Base-by-base conservation (phyloP, 2,113 vertebrate species). In the Hypanus sabinus region DNA sequence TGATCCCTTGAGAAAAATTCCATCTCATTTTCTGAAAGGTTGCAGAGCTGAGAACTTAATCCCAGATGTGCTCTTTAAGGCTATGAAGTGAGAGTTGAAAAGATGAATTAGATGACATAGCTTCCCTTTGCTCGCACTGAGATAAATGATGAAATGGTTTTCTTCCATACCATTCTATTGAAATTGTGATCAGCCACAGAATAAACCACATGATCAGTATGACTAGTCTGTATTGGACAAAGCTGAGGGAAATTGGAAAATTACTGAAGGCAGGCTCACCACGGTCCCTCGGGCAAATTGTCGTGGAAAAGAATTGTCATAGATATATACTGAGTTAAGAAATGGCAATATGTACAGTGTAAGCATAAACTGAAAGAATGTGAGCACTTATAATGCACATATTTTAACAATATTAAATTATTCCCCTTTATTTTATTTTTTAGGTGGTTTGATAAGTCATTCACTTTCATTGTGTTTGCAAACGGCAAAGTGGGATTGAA, bases 381-480 rank as follows among this genome's bases (percentile, higher is more conserved):
- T 62, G 27, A 33, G 9, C 14, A 24, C 62, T 11, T 14, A 20
- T 6, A 1, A 88, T 85, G 11, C 57, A 68, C 30, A 33, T 20
- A 33, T n/a, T 68, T 65, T 65, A 65, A 60, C 60, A 65, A 62
- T 5, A n/a, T 90, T 90, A 65, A 90, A 65, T 90, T 0, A 65
- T 33, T 90, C 30, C 60, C 65, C 14, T 88, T 88, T 33, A 57
- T 33, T 22, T 36, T 81, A 0, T 10, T 70, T 14, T 0, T 5
- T 95, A 98, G 98, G 95, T 98, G 98, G 98, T 98, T 98, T 94
- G 98, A 98, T 95, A 98, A 98, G 94, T 98, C 98, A 33, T 98
- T 98, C 95, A 96, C 97, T 0, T 95, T 98, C 2, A 96, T 98
- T 79, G 94, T 97, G 94, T 98, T 97, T 95, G 97, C 97, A 95